These are phyloP conservation scores for Neelides sp. DNA, from an alignment of 1,140 invertebrate species.

Conservation along the genomic window DNA sequence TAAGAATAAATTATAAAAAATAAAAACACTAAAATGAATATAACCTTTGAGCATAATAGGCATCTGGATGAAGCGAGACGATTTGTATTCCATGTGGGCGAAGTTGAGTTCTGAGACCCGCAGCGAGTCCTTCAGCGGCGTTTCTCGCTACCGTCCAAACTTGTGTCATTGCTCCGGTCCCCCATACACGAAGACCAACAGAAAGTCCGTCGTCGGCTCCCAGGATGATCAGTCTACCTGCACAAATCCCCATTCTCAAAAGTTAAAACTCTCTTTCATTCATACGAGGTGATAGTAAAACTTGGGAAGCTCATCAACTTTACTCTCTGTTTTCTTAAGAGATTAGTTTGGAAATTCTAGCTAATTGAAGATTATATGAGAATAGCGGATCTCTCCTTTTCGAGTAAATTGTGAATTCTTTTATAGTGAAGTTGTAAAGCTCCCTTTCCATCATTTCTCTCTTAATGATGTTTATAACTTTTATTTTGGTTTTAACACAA, in stretches of 20 bases:
- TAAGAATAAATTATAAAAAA: not conserved
- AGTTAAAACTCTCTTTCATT: not conserved
- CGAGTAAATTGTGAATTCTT: too few relatives aligned
- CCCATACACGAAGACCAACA: slow-evolving; percentile 27
- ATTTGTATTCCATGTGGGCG: slow-evolving; percentile 54
- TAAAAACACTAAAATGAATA: not conserved
- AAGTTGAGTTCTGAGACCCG: slow-evolving; percentile 52
- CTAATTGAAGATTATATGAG: not conserved
- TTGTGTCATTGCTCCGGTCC: slow-evolving; percentile 25
- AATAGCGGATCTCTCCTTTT: too few relatives aligned
- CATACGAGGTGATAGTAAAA: not conserved
- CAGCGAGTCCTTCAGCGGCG: slow-evolving; percentile 43
- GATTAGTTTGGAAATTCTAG: not conserved
- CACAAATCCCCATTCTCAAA: slow-evolving; percentile 11
- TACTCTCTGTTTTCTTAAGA: too few relatives aligned
- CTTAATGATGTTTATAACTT: too few relatives aligned
- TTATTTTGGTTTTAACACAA: too few relatives aligned
- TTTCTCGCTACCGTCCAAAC: slow-evolving; percentile 37
- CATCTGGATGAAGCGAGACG: slow-evolving; percentile 57
- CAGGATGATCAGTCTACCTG: slow-evolving; percentile 29
- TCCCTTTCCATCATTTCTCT: too few relatives aligned
- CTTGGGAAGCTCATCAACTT: not conserved
- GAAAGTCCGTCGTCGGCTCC: slow-evolving; percentile 28
- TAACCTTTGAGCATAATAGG: slow-evolving; percentile 46
- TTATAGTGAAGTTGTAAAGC: too few relatives aligned